These are phyloP conservation scores for Pollenia griseotomentosa DNA, from an alignment of 2,888 invertebrate genomes.

Conservation along the genomic window DNA sequence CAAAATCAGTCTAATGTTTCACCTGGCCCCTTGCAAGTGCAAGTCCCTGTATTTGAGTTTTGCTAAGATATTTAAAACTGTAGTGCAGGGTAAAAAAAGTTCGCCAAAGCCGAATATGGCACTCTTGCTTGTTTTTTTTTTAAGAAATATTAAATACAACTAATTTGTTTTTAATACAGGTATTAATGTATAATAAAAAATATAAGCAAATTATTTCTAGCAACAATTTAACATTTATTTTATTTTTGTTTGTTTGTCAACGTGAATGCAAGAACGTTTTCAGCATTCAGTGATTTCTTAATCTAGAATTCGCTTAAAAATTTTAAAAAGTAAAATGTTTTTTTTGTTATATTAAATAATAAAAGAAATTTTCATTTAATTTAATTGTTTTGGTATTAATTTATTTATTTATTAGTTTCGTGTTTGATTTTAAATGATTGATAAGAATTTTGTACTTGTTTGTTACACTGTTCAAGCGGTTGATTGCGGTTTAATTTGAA, in stretches of 20 bases:
- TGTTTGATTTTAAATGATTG: slow-evolving; percentile 27
- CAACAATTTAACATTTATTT: neutral
- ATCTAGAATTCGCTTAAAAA: too few relatives aligned
- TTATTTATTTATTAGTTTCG: slow-evolving; percentile 25
- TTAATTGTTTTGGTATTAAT: neutral
- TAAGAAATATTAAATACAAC: too few relatives aligned
- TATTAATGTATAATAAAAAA: slow-evolving; percentile 6
- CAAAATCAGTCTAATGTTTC: too few relatives aligned
- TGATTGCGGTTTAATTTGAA: neutral
- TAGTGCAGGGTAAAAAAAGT: too few relatives aligned
- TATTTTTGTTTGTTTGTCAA: neutral
- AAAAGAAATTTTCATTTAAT: slow-evolving; percentile 4
- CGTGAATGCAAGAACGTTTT: neutral
- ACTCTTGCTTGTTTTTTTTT: too few relatives aligned
- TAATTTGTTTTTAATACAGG: neutral
- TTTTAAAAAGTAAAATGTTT: too few relatives aligned
- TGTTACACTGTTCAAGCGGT: neutral
- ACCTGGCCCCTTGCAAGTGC: too few relatives aligned
- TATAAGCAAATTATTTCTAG: slow-evolving; percentile 25
- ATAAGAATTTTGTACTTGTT: slow-evolving; percentile 21
- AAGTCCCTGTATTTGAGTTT: too few relatives aligned
- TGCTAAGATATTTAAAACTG: too few relatives aligned
- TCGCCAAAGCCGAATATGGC: too few relatives aligned
- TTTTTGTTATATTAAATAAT: neutral
- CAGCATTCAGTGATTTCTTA: too few relatives aligned